phyloP scores from a whole-genome alignment of 2,888 invertebrate genomes.

The Drosophila quinaria region DNA sequence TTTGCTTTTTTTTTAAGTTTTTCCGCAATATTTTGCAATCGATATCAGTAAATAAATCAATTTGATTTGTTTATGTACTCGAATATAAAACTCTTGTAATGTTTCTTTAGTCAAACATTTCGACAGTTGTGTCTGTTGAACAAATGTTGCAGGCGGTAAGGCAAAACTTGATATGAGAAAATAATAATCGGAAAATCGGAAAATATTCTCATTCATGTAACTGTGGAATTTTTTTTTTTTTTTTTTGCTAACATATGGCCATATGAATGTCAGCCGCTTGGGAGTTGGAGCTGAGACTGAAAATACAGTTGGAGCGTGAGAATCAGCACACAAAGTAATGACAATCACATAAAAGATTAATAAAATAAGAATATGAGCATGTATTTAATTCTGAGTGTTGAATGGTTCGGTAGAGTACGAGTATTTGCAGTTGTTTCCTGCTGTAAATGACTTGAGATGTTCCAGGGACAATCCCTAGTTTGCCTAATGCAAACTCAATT shows the following conservation, averaged over 20 bases:
- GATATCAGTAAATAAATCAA: conserved; percentile 11
- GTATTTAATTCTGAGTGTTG: conserved; percentile 11
- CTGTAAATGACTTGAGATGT: conserved; percentile 9
- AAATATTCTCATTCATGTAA: conserved; percentile 15
- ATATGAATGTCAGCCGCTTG: conserved; percentile 13
- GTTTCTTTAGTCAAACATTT: conserved; percentile 31
- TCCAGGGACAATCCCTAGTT: conserved; percentile 50
- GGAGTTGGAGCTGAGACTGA: conserved; percentile 16
- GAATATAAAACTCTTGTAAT: conserved; percentile 26
- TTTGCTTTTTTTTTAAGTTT: background rate
- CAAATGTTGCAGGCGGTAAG: conserved; percentile 38
- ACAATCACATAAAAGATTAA: conserved; percentile 22
- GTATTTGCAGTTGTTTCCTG: conserved; percentile 19
- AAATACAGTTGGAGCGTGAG: conserved; percentile 61
- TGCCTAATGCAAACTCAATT: conserved; percentile 59
- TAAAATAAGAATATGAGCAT: background rate
- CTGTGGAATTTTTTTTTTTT: conserved; percentile 22
- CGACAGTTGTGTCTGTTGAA: conserved; percentile 38
- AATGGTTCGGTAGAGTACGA: background rate
- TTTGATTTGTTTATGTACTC: conserved; percentile 14
- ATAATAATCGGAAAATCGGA: conserved; percentile 13
- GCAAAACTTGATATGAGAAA: conserved; percentile 19
- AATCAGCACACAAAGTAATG: conserved; percentile 46
- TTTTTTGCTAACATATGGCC: conserved; percentile 21
- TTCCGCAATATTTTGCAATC: conserved; percentile 23